phyloP scores from a whole-genome alignment of 2,113 vertebrate genomes.

The Myiozetetes cayanensis region DNA sequence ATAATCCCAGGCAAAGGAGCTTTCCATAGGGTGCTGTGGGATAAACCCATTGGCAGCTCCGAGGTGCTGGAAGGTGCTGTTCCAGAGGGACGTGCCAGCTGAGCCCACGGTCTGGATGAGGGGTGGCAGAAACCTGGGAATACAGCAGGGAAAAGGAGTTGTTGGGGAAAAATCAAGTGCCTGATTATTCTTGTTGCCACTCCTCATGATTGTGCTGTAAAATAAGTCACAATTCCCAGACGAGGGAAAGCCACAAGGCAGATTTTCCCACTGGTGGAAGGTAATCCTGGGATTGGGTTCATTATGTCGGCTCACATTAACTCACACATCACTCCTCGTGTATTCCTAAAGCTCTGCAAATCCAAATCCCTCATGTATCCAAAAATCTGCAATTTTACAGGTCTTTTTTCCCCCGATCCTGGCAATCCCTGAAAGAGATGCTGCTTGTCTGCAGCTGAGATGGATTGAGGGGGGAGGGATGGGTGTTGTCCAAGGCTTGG shows the following conservation, averaged over 20 bases:
- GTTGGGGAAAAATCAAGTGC: background rate
- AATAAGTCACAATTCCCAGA: background rate
- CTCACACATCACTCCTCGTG: rapidly evolving
- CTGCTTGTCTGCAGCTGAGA: background rate
- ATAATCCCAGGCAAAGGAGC: background rate
- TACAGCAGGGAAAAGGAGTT: background rate
- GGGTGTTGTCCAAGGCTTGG: background rate
- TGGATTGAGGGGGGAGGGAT: rapidly evolving
- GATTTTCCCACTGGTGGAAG: background rate
- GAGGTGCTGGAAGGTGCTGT: background rate
- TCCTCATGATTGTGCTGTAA: background rate
- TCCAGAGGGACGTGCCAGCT: background rate
- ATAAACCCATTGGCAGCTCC: background rate
- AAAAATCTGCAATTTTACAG: background rate
- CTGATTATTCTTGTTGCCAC: background rate
- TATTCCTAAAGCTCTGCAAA: background rate
- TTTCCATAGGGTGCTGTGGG: background rate
- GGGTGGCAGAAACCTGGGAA: background rate
- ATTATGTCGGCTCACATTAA: background rate
- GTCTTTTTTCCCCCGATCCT: background rate
- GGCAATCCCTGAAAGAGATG: background rate
- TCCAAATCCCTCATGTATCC: background rate
- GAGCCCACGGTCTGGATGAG: rapidly evolving
- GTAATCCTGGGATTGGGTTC: background rate
- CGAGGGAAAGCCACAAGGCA: background rate